Evolutionary conservation across 2,113 vertebrate genomes (phyloP), one percentile per base, ranked within the genome.

Genomic region (Machaerirhynchus nigripectus): DNA sequence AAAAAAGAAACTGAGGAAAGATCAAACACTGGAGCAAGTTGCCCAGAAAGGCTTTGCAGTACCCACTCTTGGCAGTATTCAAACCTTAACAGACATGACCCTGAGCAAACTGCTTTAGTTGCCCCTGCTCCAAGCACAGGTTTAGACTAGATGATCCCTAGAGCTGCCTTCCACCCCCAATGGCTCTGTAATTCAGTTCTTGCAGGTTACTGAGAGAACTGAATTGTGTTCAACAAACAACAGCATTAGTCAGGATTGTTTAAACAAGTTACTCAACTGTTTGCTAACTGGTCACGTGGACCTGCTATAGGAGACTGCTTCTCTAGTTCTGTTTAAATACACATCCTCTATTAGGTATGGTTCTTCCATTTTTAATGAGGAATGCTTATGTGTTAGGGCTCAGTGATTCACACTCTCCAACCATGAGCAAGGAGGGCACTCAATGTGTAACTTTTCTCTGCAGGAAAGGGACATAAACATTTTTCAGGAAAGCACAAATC

Each of bases 151-250:
- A 26, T 6, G 28, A 86, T 81, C 55, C n/a, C n/a, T 15, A 69
- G 39, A 74, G 23, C 50, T 70, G 59, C 57, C 40, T 78, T 84
- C 64, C 39, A 84, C 24, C 5, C 21, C 14, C 35, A 67, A 3
- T 1, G 4, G 23, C 26, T 74, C 22, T 31, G 14, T 19, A 55
- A 68, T 18, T 76, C 63, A 40, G 19, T 57, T 53, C 37, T 3
- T 71, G 61, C 0, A 2, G 19, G 53, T 90, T 79, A 64, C 49
- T 31, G 56, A 85, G 63, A 80, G 24, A 31, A 71, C 3, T 31
- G 55, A 83, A 76, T 68, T 88, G 46, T 49, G 59, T 63, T 92
- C 55, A 70, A 80, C 76, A 97, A 95, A 88, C 57, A 94, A 82
- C 2, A 91, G 69, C 70, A 76, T 57, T 82, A 96, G 42, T 76